A percentile compares a stretch with the other conserved stretches of the same genome.
These are phyloP conservation scores for Oriolus oriolus DNA, from an alignment of 2,113 vertebrate species.

Conservation along the genomic window DNA sequence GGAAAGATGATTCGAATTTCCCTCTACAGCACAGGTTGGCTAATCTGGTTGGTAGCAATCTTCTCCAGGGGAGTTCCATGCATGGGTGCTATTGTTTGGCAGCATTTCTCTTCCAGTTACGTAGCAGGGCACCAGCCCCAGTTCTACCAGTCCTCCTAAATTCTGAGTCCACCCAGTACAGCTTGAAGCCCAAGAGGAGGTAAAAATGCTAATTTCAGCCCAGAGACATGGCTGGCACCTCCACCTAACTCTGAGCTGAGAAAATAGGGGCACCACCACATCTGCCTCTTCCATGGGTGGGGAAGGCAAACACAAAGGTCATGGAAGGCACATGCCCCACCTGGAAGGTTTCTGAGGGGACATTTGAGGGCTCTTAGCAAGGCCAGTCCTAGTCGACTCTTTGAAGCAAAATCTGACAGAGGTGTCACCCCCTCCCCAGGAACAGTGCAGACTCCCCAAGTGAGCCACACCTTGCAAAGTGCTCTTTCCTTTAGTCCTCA, in stretches of 20 bases:
- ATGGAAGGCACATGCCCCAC: not conserved
- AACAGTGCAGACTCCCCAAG: rapidly evolving
- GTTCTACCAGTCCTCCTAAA: not conserved
- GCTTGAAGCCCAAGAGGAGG: not conserved
- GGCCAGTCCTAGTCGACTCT: not conserved
- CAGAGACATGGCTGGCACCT: not conserved
- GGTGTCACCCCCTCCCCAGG: not conserved
- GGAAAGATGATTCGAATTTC: not conserved
- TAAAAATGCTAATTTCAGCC: not conserved
- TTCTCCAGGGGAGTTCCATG: not conserved
- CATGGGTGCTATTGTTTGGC: not conserved
- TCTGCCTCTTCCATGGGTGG: rapidly evolving
- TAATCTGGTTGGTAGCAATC: not conserved
- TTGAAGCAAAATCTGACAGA: not conserved
- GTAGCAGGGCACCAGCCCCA: not conserved
- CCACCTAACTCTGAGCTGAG: not conserved
- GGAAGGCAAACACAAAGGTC: not conserved
- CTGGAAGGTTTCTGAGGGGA: not conserved
- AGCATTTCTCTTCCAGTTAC: not conserved
- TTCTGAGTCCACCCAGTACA: not conserved
- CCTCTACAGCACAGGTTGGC: not conserved
- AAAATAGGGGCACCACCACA: not conserved
- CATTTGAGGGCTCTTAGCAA: not conserved
- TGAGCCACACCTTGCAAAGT: rapidly evolving
- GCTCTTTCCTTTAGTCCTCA: not conserved